Evolutionary conservation across 2,113 vertebrate species (phyloP).

Genomic region (Cynoglossus semilaevis): DNA sequence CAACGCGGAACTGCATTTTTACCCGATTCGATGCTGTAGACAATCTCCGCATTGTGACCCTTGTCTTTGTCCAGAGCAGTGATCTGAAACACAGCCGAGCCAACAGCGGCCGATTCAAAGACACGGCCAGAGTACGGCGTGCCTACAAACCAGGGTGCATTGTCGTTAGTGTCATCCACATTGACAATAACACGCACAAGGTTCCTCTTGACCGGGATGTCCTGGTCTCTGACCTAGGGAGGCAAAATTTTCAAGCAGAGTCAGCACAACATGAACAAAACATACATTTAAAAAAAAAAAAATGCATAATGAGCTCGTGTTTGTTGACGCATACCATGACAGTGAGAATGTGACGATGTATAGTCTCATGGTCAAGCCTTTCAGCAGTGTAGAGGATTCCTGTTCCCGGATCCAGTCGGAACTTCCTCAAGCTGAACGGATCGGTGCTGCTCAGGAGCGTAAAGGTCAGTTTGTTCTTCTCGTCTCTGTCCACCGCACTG

Average conservation of each 20-base stretch:
- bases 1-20: slow-evolving; percentile 24
- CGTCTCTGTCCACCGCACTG: slow-evolving; percentile 87
- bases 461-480: slow-evolving; percentile 96
- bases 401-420: slow-evolving; percentile 88
- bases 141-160: slow-evolving; percentile 91
- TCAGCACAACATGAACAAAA: background rate
- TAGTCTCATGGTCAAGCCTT: slow-evolving; percentile 89
- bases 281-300: background rate
- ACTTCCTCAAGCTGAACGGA: slow-evolving; percentile 90
- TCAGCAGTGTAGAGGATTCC: slow-evolving; percentile 86
- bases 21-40: slow-evolving; percentile 96
- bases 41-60: slow-evolving; percentile 87
- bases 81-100: slow-evolving; percentile 89
- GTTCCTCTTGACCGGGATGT: slow-evolving; percentile 95
- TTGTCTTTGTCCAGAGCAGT: slow-evolving; percentile 95
- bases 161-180: slow-evolving; percentile 92
- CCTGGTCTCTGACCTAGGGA: slow-evolving; percentile 91
- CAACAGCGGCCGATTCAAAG: slow-evolving; percentile 88
- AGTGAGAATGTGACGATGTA: slow-evolving; percentile 87
- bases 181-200: slow-evolving; percentile 87
- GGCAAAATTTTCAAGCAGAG: background rate
- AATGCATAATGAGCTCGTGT: background rate
- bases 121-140: slow-evolving; percentile 85
- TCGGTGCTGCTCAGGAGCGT: slow-evolving; percentile 92
- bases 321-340: slow-evolving; percentile 82